Conservation (phyloP, 2,888 invertebrate genomes). For the Zygothrica quintamaculata region DNA sequence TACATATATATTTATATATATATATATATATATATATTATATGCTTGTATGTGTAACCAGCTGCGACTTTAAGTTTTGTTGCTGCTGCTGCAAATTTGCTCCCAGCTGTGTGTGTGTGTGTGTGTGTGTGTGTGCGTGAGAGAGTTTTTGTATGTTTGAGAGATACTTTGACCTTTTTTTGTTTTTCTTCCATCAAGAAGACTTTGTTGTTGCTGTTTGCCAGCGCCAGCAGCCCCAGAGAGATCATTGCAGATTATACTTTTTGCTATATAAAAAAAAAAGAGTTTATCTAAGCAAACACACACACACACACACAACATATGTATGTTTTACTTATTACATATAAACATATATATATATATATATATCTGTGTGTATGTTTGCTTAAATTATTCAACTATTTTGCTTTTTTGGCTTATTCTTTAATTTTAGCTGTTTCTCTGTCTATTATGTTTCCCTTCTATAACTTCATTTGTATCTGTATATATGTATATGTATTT, state of each 20-base stretch:
- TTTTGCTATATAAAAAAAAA: constrained; percentile 15
- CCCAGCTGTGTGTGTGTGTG: constrained; percentile 42
- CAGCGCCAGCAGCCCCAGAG: constrained; percentile 41
- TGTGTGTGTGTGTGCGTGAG: constrained; percentile 17
- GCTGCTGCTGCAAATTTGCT: constrained; percentile 52
- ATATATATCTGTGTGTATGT: constrained; percentile 21
- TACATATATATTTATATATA: constrained; percentile 3
- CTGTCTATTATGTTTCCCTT: too few species aligned
- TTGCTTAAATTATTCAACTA: constrained; percentile 22
- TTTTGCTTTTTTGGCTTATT: constrained; percentile 21
- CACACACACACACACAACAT: not conserved
- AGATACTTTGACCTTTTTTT: constrained; percentile 76
- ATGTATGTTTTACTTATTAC: too few species aligned
- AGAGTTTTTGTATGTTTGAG: constrained; percentile 47
- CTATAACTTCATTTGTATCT: too few species aligned
- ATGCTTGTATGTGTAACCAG: constrained; percentile 58
- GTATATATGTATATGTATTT: constrained; percentile 11
- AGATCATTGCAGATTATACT: constrained; percentile 73
- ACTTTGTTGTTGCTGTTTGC: constrained; percentile 38
- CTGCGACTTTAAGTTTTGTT: constrained; percentile 71
- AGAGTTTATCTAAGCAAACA: constrained; percentile 3
- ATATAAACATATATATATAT: constrained; percentile 15
- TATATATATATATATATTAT: constrained; percentile 7
- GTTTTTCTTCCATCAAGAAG: constrained; percentile 74
- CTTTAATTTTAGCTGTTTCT: too few species aligned